phyloP scores from a whole-genome alignment of 2,113 vertebrate genomes.

The Rhea americana region DNA sequence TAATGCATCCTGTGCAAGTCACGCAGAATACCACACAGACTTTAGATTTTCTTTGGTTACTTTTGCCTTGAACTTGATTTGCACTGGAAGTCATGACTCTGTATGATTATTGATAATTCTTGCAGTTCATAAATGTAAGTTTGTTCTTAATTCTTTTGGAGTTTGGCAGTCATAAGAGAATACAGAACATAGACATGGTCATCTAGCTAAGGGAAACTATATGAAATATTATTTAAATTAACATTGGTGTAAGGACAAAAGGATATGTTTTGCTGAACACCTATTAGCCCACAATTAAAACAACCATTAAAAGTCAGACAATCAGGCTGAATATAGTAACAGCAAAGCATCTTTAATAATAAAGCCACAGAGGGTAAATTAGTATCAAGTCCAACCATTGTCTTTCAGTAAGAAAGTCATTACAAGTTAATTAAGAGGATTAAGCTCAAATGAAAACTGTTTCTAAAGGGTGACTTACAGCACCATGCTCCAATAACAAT shows the following conservation, averaged over 20 bases:
- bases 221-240: not conserved
- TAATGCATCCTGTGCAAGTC: not conserved
- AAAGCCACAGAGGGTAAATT: not conserved
- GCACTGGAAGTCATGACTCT: not conserved
- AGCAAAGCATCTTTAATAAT: slow-evolving; percentile 23
- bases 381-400: slow-evolving; percentile 4
- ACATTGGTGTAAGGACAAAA: not conserved
- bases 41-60: not conserved
- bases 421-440: slow-evolving; percentile 50
- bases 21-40: not conserved
- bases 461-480: slow-evolving; percentile 32
- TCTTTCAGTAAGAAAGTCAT: slow-evolving; percentile 12
- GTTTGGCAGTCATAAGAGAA: not conserved
- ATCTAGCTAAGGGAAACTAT: not conserved
- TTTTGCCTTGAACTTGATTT: slow-evolving; percentile 1
- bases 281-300: not conserved
- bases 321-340: not conserved
- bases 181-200: not conserved
- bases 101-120: not conserved
- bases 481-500: not conserved
- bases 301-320: not conserved
- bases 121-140: not conserved
- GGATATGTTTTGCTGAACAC: slow-evolving; percentile 18
- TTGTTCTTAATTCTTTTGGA: not conserved
- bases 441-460: slow-evolving; percentile 29